Evolutionary conservation across 2,888 invertebrate species (phyloP), one percentile per base, ranked within the genome.

Genomic region (Ypsolopha scabrella): DNA sequence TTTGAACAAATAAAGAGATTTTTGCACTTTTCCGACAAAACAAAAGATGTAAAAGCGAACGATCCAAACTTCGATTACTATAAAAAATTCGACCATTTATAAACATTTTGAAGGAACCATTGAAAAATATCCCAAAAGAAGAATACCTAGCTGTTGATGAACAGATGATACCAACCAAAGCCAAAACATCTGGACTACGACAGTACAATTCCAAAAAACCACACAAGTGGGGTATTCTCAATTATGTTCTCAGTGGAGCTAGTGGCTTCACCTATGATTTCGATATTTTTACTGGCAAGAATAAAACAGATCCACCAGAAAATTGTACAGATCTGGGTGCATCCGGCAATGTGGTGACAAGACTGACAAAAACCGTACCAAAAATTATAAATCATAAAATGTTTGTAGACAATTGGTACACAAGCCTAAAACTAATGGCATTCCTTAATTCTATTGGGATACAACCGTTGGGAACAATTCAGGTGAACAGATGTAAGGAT

Each of bases 361-460:
- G 57, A 50, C 34, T 61, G 35, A 38, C 54, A 9, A 33, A 44
- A 13, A 55, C 55, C 6, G 55, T 60, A 8, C 46, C 56, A 51
- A 6, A 52, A 11, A 52, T 59, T 39, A 41, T 59, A 8, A 60
- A 60, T 11, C 46, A 58, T 47, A 59, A 58, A 48, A 14, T 61
- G 3, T 62, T 57, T 37, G 41, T 62, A 7, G 58, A 62, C 41
- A 60, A 58, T 44, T 60, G 51, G 53, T 62, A 56, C 52, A 60
- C 56, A 11, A 58, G 58, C 49, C 39, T 58, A 14, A 50, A 34
- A n/a, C 53, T 62, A 9, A 55, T 57, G 57, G 58, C 53, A 35
- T 48, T 36, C 39, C 43, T 58, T 43, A 53, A 56, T 52, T 49
- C 50, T 35, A 54, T 50, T 38, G 58, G 58, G 36, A 49, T 57